Conservation (phyloP, 2,888 invertebrate species). For the Andricus curvator region DNA sequence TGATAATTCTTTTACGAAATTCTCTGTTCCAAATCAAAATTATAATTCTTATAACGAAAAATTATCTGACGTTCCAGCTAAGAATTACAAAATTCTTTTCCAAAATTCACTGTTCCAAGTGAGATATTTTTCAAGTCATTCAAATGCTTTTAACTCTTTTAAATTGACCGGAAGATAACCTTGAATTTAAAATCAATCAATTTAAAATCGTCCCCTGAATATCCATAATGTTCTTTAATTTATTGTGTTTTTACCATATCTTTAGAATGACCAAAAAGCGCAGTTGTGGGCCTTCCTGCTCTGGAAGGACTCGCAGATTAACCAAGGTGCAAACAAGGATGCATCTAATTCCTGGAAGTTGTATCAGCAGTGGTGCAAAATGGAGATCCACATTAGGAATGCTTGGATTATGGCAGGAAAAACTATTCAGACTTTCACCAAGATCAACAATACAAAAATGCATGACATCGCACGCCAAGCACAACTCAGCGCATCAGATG, state of each 20-base stretch:
- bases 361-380: constrained; percentile 91
- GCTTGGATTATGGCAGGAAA: constrained; percentile 90
- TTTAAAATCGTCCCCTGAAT: not conserved
- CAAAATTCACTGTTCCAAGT: too few relatives aligned
- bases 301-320: constrained; percentile 86
- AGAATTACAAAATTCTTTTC: too few relatives aligned
- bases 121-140: too few relatives aligned
- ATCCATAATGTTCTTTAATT: constrained; percentile 14
- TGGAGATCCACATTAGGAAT: constrained; percentile 86
- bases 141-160: too few relatives aligned
- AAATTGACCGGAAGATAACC: too few relatives aligned
- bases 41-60: too few relatives aligned
- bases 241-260: constrained; percentile 45
- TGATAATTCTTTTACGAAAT: too few relatives aligned
- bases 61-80: too few relatives aligned
- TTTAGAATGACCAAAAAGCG: constrained; percentile 87
- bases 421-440: constrained; percentile 86
- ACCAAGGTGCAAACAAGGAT: constrained; percentile 79
- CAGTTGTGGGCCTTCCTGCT: constrained; percentile 92
- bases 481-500: constrained; percentile 61
- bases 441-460: constrained; percentile 85
- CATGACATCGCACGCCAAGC: constrained; percentile 78
- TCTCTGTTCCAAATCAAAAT: too few relatives aligned
- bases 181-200: too few relatives aligned
- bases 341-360: constrained; percentile 87